Percentiles rank a stretch among this genome's conserved stretches.
phyloP scores from a whole-genome alignment of 30 jellyfish, hydroid and myxozoan species.

The Pelagia noctiluca region DNA sequence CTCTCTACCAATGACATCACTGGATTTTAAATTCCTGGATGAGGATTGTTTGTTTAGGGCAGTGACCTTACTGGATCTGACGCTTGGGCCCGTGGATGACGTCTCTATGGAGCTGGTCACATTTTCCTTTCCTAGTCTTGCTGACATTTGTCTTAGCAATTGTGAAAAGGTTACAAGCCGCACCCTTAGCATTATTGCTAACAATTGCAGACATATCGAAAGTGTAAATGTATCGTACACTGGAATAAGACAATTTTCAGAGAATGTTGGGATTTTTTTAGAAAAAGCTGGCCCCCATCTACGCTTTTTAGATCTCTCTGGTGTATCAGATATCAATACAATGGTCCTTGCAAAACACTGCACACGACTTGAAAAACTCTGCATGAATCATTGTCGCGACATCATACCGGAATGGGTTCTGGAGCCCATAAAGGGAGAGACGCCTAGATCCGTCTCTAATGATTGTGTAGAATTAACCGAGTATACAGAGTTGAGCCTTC shows the following conservation, averaged over 20 bases:
- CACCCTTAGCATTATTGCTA: slow-evolving; percentile 28
- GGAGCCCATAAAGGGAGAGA: not conserved
- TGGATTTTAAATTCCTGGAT: slow-evolving; percentile 6
- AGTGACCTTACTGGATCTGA: slow-evolving; percentile 37
- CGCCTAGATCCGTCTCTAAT: not conserved
- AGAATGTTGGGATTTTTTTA: not conserved
- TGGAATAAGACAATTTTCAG: slow-evolving; percentile 33
- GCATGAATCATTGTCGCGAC: slow-evolving; percentile 59
- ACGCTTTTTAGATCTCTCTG: slow-evolving; percentile 56
- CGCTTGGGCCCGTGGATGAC: slow-evolving; percentile 53
- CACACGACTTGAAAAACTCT: slow-evolving; percentile 55
- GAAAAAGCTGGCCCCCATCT: slow-evolving; percentile 39
- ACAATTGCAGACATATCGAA: slow-evolving; percentile 34
- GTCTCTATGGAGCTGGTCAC: slow-evolving; percentile 29
- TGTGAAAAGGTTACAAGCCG: slow-evolving; percentile 42
- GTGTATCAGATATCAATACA: slow-evolving; percentile 24
- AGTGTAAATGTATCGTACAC: slow-evolving; percentile 59
- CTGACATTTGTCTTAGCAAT: slow-evolving; percentile 54
- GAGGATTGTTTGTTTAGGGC: slow-evolving; percentile 10
- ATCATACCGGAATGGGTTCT: slow-evolving; percentile 62
- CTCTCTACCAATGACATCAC: slow-evolving; percentile 50
- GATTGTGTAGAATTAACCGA: not conserved
- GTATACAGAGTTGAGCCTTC: not conserved
- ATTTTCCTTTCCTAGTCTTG: slow-evolving; percentile 10
- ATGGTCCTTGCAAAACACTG: slow-evolving; percentile 51